Percentiles rank a stretch among this genome's conserved stretches.
phyloP scores from a whole-genome alignment of 2,113 vertebrate species.

The Ceyx cyanopectus region DNA sequence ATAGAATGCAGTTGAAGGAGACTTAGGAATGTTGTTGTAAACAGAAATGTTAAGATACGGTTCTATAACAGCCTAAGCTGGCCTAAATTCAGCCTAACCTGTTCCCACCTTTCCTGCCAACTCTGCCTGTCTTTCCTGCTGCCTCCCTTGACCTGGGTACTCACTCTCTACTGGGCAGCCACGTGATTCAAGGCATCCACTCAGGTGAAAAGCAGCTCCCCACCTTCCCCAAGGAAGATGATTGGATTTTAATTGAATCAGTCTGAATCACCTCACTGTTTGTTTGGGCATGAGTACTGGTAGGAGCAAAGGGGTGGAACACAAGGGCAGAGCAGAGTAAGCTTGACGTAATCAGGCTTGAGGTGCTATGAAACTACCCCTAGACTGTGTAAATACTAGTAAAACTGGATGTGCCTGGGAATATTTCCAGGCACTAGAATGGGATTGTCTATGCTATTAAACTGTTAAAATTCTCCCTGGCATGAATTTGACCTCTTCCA shows the following conservation, averaged over 20 bases:
- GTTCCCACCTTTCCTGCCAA: neutral
- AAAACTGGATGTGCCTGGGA: conserved; percentile 8
- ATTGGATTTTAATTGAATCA: neutral
- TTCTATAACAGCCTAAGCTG: neutral
- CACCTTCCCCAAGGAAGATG: neutral
- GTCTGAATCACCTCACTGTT: neutral
- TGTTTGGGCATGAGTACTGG: neutral
- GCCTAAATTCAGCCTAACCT: neutral
- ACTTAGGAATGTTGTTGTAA: neutral
- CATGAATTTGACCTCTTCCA: conserved; percentile 44
- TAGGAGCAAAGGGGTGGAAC: neutral
- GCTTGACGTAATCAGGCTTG: neutral
- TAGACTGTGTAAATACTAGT: conserved; percentile 15
- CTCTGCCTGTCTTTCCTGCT: neutral
- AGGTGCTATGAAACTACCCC: neutral
- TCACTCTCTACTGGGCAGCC: neutral
- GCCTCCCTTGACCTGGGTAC: neutral
- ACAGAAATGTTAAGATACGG: neutral
- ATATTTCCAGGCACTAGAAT: conserved; percentile 35
- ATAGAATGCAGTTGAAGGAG: neutral
- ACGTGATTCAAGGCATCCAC: neutral
- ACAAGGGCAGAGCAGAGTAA: conserved; percentile 33
- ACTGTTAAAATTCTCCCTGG: conserved; percentile 19
- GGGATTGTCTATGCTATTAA: neutral
- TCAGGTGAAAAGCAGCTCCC: neutral